Conservation (phyloP, 2,888 invertebrate genomes). For the Lobophora halterata region DNA sequence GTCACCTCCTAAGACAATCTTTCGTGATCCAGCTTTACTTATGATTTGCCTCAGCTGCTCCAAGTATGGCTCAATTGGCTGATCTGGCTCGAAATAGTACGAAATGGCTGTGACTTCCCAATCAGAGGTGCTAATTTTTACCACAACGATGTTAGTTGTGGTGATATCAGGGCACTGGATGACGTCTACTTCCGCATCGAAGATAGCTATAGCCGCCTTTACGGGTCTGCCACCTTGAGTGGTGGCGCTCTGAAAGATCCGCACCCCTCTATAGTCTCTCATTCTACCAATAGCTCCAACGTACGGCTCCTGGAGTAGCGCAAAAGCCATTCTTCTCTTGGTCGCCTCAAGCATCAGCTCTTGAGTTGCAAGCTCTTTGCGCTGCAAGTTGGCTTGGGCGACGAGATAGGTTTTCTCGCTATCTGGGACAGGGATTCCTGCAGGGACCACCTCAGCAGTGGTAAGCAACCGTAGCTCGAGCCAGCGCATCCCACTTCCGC, state of each 20-base stretch:
- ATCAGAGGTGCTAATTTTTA: neutral
- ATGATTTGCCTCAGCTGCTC: too few relatives aligned
- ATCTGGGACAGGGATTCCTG: too few relatives aligned
- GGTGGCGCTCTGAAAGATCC: conserved; percentile 7
- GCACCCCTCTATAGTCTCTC: neutral
- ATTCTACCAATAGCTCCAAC: conserved; percentile 1
- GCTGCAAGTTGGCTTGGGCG: conserved; percentile 4
- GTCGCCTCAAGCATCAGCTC: neutral
- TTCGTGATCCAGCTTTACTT: too few relatives aligned
- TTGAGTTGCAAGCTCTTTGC: neutral
- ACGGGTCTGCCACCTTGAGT: neutral
- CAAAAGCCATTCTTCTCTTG: conserved; percentile 2
- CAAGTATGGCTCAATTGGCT: neutral
- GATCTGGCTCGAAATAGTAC: neutral
- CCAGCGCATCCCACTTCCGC: too few relatives aligned
- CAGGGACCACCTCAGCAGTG: too few relatives aligned
- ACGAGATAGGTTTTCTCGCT: too few relatives aligned
- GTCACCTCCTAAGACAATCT: neutral
- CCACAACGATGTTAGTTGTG: too few relatives aligned
- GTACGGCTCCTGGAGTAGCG: conserved; percentile 8
- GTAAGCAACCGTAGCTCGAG: too few relatives aligned
- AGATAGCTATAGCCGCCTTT: conserved; percentile 10
- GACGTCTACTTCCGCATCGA: neutral
- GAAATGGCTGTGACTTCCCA: neutral
- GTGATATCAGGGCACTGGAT: neutral